These are phyloP conservation scores for Corythornis leucogaster DNA, from an alignment of 2,797 vertebrate species.

Conservation along the genomic window DNA sequence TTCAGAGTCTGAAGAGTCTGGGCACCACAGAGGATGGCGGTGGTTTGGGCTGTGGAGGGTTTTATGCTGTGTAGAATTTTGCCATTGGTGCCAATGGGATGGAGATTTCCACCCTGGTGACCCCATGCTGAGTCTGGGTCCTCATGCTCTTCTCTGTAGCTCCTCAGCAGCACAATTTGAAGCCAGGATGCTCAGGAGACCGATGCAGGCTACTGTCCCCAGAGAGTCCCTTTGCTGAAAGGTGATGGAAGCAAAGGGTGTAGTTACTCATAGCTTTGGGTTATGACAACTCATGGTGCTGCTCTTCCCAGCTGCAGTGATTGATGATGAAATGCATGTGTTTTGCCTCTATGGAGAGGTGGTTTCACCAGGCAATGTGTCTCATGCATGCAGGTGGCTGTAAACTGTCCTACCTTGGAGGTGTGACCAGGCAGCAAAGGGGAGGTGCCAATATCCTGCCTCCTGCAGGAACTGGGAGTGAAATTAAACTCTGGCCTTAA, in stretches of 20 bases:
- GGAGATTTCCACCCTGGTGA: not conserved
- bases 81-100: not conserved
- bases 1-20: not conserved
- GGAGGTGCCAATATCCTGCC: not conserved
- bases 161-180: not conserved
- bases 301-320: not conserved
- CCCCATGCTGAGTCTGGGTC: accelerated
- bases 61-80: not conserved
- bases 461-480: accelerated
- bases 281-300: not conserved
- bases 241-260: not conserved
- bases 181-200: not conserved
- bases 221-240: not conserved
- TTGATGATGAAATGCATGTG: accelerated
- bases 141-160: not conserved
- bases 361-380: accelerated
- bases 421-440: accelerated
- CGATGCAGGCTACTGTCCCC: not conserved
- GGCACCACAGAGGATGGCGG: accelerated
- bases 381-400: accelerated
- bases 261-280: accelerated
- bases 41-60: accelerated
- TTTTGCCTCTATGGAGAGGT: not conserved
- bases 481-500: not conserved
- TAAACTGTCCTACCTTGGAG: not conserved